These are phyloP conservation scores for Pheosia tremula DNA, from an alignment of 2,888 invertebrate genomes.

Conservation along the genomic window DNA sequence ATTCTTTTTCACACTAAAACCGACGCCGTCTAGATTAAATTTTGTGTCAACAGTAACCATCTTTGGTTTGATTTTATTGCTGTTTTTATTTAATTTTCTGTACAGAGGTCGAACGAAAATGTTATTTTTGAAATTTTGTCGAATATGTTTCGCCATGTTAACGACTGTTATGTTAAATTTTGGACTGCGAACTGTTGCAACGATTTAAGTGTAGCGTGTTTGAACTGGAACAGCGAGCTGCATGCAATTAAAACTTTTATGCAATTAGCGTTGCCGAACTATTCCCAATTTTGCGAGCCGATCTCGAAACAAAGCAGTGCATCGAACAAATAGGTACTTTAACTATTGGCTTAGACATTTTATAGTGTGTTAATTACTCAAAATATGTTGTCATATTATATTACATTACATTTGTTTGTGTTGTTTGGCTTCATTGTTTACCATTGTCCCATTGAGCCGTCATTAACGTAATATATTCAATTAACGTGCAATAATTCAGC, in stretches of 20 bases:
- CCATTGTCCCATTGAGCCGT: too few species aligned
- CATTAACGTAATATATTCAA: too few species aligned
- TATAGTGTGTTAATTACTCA: too few species aligned
- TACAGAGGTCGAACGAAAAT: slow-evolving; percentile 72
- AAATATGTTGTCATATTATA: too few species aligned
- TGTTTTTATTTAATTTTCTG: slow-evolving; percentile 48
- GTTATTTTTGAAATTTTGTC: slow-evolving; percentile 62
- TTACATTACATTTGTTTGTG: too few species aligned
- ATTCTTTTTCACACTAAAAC: slow-evolving; percentile 50
- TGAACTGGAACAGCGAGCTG: slow-evolving; percentile 10
- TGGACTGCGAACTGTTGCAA: slow-evolving; percentile 24
- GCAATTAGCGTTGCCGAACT: slow-evolving; percentile 26
- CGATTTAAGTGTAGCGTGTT: slow-evolving; percentile 37
- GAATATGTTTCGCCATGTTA: slow-evolving; percentile 38
- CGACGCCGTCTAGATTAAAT: slow-evolving; percentile 66
- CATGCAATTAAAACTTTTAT: slow-evolving; percentile 37
- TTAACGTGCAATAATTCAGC: too few species aligned
- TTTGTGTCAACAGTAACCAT: slow-evolving; percentile 46
- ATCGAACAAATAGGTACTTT: too few species aligned
- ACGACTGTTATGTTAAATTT: slow-evolving; percentile 19
- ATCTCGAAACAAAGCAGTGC: background rate
- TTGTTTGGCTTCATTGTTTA: too few species aligned
- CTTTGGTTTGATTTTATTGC: slow-evolving; percentile 47
- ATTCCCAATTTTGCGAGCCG: slow-evolving; percentile 14
- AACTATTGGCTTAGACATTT: background rate